These are phyloP conservation scores for Ameiurus melas DNA, from an alignment of 2,113 vertebrate species.

Conservation along the genomic window DNA sequence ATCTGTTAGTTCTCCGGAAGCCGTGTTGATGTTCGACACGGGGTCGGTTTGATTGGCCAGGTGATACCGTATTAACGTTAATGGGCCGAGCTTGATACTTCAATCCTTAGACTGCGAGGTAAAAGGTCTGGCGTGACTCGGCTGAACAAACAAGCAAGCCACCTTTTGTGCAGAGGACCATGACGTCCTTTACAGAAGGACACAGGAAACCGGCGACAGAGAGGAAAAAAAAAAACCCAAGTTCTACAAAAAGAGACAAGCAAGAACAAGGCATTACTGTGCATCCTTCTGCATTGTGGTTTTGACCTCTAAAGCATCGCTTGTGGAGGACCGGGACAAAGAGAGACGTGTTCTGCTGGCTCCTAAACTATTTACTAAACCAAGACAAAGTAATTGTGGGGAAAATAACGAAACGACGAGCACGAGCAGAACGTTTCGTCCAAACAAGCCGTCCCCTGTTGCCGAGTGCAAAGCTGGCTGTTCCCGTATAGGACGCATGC, in stretches of 20 bases:
- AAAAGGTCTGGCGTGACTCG: constrained; percentile 21
- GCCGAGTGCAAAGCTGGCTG: background rate
- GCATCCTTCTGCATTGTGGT: constrained; percentile 29
- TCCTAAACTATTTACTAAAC: constrained; percentile 23
- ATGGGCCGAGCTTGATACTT: background rate
- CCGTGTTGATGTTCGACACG: background rate
- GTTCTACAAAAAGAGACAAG: constrained; percentile 5
- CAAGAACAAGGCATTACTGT: constrained; percentile 43
- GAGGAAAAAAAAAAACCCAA: background rate
- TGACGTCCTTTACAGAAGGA: constrained; percentile 4
- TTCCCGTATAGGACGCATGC: background rate
- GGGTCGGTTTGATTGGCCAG: background rate
- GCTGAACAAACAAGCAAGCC: constrained; percentile 19
- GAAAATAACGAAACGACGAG: background rate
- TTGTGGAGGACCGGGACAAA: constrained; percentile 26
- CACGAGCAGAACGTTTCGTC: constrained; percentile 2
- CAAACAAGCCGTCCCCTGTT: constrained; percentile 1
- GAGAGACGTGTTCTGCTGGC: constrained; percentile 31
- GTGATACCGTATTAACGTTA: background rate
- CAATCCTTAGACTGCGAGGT: constrained; percentile 25
- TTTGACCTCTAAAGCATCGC: constrained; percentile 5
- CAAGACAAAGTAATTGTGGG: background rate
- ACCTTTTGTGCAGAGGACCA: constrained; percentile 11
- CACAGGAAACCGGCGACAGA: background rate
- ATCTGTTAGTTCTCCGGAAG: background rate